Conservation (phyloP, 2,888 invertebrate species). For the Epinotia ramella region DNA sequence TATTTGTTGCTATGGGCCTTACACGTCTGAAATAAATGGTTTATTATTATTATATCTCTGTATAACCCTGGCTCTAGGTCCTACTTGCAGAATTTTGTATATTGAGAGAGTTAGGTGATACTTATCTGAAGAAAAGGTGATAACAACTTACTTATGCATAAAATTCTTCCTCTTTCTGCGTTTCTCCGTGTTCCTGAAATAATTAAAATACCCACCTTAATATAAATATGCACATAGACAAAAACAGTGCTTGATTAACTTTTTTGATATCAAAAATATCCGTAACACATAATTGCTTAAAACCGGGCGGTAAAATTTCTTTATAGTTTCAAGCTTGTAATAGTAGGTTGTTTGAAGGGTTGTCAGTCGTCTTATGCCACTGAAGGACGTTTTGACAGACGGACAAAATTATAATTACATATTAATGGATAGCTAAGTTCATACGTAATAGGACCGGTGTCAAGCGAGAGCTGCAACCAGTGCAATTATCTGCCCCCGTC, state of each 20-base stretch:
- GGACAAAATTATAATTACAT: constrained; percentile 46
- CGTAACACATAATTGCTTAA: constrained; percentile 37
- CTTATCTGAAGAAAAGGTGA: no score
- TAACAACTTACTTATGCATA: no score
- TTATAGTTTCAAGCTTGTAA: constrained; percentile 42
- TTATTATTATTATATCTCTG: no score
- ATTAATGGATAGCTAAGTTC: constrained; percentile 41
- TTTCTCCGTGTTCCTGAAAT: background rate
- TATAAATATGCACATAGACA: background rate
- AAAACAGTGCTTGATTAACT: constrained; percentile 16
- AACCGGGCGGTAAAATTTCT: constrained; percentile 41
- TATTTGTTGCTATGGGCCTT: no score
- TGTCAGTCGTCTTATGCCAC: constrained; percentile 44
- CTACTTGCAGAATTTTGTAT: no score
- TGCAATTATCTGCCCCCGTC: constrained; percentile 27
- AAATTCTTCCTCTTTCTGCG: no score
- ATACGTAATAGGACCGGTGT: constrained; percentile 39
- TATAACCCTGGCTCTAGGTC: no score
- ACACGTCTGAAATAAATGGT: no score
- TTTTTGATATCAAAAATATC: constrained; percentile 21
- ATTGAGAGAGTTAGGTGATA: no score
- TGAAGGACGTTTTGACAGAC: constrained; percentile 47
- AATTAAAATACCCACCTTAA: background rate
- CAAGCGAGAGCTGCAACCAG: constrained; percentile 31
- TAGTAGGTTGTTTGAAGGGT: constrained; percentile 43